Percentiles rank a stretch among this genome's conserved stretches.
Conservation (phyloP, 2,888 invertebrate genomes). For the Hemicrepidius hirtus region DNA sequence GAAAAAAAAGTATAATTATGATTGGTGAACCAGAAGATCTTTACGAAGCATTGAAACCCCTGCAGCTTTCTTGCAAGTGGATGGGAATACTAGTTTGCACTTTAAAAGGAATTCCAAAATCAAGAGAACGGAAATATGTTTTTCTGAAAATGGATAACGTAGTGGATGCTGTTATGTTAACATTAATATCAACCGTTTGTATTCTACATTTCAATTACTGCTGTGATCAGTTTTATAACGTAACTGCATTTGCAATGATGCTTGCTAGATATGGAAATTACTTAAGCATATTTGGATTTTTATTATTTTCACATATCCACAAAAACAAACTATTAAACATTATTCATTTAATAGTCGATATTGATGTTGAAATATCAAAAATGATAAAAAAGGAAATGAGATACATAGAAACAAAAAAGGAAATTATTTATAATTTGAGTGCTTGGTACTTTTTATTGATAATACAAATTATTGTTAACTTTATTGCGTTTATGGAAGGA, state of each 20-base stretch:
- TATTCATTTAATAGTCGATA: background rate
- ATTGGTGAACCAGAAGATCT: slow-evolving; percentile 1
- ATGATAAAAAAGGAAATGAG: background rate
- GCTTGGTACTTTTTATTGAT: background rate
- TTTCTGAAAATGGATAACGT: slow-evolving; percentile 14
- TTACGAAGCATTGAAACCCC: slow-evolving; percentile 20
- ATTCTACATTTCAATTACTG: background rate
- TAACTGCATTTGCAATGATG: background rate
- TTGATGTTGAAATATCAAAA: background rate
- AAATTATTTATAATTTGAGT: background rate
- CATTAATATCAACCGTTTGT: background rate
- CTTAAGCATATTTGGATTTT: background rate
- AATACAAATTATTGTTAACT: background rate
- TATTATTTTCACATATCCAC: background rate
- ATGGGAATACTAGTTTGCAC: slow-evolving; percentile 23
- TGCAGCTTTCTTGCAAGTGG: slow-evolving; percentile 10
- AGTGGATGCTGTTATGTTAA: slow-evolving; percentile 2
- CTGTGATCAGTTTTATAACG: background rate
- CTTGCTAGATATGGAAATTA: slow-evolving; percentile 13
- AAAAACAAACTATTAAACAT: slow-evolving; percentile 2
- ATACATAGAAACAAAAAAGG: background rate
- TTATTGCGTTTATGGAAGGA: background rate
- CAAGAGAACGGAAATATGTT: slow-evolving; percentile 16
- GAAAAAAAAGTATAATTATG: too few relatives aligned
- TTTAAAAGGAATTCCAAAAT: background rate